A percentile compares a stretch with the other conserved stretches of the same genome.
These are phyloP conservation scores for Gnatocerus cornutus DNA, from an alignment of 2,888 invertebrate species.

Conservation along the genomic window DNA sequence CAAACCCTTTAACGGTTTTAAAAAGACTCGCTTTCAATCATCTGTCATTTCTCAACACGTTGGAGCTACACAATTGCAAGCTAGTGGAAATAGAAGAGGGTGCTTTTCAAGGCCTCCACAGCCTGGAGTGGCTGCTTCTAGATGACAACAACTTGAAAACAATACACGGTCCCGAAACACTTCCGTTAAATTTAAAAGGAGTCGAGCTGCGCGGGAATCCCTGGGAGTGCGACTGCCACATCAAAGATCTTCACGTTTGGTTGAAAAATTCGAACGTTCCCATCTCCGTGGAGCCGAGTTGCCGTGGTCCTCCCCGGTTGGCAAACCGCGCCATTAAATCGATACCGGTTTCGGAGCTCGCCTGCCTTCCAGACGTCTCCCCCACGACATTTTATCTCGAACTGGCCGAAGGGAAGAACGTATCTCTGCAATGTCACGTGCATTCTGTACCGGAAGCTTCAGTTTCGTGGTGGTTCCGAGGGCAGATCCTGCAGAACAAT, in stretches of 20 bases:
- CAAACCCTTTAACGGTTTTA: conserved; percentile 86
- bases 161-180: conserved; percentile 80
- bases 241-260: conserved; percentile 86
- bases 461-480: conserved; percentile 89
- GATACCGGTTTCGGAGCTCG: conserved; percentile 80
- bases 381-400: conserved; percentile 85
- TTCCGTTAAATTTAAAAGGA: conserved; percentile 85
- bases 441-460: conserved; percentile 87
- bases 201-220: conserved; percentile 87
- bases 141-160: conserved; percentile 86
- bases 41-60: conserved; percentile 82
- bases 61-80: conserved; percentile 85
- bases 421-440: conserved; percentile 86
- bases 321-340: conserved; percentile 80
- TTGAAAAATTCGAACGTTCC: conserved; percentile 84
- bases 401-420: conserved; percentile 86
- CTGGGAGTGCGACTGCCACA: conserved; percentile 91
- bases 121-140: conserved; percentile 88
- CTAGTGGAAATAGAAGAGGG: conserved; percentile 84
- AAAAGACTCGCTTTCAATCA: conserved; percentile 83
- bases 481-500: conserved; percentile 85
- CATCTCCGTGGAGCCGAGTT: conserved; percentile 85
- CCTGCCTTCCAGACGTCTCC: conserved; percentile 86
- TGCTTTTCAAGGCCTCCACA: conserved; percentile 86
- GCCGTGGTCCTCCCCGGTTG: conserved; percentile 81